phyloP scores from a whole-genome alignment of 2,888 invertebrate species.

The Brenthis ino region DNA sequence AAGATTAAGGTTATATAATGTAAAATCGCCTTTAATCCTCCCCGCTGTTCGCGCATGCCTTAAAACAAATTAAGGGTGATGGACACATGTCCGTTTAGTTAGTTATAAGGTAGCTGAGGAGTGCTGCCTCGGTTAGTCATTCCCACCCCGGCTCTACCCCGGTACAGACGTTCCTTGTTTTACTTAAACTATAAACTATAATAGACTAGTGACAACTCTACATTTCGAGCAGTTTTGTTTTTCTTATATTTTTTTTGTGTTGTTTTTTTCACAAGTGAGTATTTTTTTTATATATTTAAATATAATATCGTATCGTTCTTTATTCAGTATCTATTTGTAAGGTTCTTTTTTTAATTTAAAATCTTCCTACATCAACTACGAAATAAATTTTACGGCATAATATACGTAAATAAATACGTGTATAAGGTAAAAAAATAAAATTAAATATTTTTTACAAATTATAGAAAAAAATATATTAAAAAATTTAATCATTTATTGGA shows the following conservation, averaged over 20 bases:
- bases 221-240: slow-evolving; percentile 23
- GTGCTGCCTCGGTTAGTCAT: slow-evolving; percentile 51
- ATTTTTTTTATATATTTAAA: slow-evolving; percentile 33
- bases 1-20: slow-evolving; percentile 10
- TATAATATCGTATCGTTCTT: slow-evolving; percentile 10
- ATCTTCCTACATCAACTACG: too few relatives aligned
- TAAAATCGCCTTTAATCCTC: slow-evolving; percentile 21
- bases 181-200: not conserved
- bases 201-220: slow-evolving; percentile 26
- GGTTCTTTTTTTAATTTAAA: not conserved
- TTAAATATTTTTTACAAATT: too few relatives aligned
- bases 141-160: slow-evolving; percentile 59
- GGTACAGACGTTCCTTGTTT: slow-evolving; percentile 53
- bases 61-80: slow-evolving; percentile 57
- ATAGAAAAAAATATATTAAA: too few relatives aligned
- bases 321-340: not conserved
- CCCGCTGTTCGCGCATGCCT: slow-evolving; percentile 48
- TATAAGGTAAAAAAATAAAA: too few relatives aligned
- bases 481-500: too few relatives aligned
- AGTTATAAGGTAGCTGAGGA: slow-evolving; percentile 53
- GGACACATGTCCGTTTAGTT: slow-evolving; percentile 49
- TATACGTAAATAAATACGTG: too few relatives aligned
- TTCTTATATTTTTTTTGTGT: slow-evolving; percentile 37
- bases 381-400: too few relatives aligned
- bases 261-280: slow-evolving; percentile 44